Evolutionary conservation across 2,113 vertebrate genomes (phyloP).

Genomic region (Proterorhinus semilunaris): DNA sequence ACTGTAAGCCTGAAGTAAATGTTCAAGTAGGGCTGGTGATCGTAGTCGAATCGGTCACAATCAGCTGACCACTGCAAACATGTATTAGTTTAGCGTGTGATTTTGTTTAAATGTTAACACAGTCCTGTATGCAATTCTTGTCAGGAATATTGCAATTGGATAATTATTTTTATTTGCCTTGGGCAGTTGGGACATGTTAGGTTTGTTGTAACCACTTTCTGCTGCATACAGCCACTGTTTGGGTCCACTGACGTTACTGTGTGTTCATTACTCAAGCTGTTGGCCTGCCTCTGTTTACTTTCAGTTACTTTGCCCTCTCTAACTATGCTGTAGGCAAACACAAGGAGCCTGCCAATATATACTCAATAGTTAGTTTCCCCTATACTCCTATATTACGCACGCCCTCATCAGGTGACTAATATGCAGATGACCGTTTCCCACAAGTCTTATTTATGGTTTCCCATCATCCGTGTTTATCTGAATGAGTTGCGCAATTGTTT

Average conservation of each 20-base stretch:
- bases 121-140: too few species aligned
- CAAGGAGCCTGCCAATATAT: constrained; percentile 16
- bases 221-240: constrained; percentile 54
- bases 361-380: background rate
- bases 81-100: too few species aligned
- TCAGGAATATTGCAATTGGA: background rate
- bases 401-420: background rate
- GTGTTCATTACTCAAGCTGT: constrained; percentile 59
- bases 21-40: background rate
- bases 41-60: too few species aligned
- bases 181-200: background rate
- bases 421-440: constrained; percentile 3
- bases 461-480: background rate
- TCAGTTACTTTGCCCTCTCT: constrained; percentile 47
- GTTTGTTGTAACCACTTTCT: constrained; percentile 8
- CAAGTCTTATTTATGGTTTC: background rate
- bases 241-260: constrained; percentile 36
- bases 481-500: background rate
- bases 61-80: too few species aligned
- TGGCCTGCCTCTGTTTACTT: constrained; percentile 47
- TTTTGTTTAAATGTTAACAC: too few species aligned
- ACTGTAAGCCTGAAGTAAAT: background rate
- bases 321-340: constrained; percentile 28
- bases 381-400: background rate
- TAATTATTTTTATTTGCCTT: background rate